phyloP scores from a whole-genome alignment of 2,888 invertebrate species.

The Stenodera caucasica region DNA sequence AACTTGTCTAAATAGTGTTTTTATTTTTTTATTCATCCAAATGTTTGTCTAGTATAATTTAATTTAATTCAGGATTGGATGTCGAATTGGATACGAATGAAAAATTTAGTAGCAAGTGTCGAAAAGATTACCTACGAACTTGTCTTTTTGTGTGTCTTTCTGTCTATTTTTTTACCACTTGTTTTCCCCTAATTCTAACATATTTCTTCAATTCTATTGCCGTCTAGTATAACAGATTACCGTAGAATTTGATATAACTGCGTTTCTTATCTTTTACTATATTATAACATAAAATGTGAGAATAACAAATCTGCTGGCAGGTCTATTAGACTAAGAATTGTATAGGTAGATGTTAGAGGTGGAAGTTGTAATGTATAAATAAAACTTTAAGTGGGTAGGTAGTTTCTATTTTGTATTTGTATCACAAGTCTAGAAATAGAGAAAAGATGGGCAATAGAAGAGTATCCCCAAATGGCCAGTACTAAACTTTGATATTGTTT shows the following conservation, averaged over 20 bases:
- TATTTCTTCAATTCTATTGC: background rate
- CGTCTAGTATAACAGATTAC: background rate
- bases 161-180: conserved; percentile 1
- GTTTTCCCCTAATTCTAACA: background rate
- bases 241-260: background rate
- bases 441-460: conserved; percentile 2
- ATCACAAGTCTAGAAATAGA: conserved; percentile 4
- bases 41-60: background rate
- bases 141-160: background rate
- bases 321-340: conserved; percentile 11
- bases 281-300: conserved; percentile 7
- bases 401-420: conserved; percentile 4
- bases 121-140: background rate
- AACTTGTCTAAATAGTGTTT: background rate
- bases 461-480: conserved; percentile 45
- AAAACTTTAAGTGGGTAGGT: background rate
- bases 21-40: background rate
- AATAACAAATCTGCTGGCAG: conserved; percentile 22
- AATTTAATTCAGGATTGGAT: background rate
- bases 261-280: background rate
- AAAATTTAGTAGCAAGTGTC: background rate
- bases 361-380: background rate
- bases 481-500: conserved; percentile 58
- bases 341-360: conserved; percentile 17
- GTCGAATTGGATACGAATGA: background rate